Evolutionary conservation across 2,888 invertebrate genomes (phyloP).

Genomic region (Tachina grossa): DNA sequence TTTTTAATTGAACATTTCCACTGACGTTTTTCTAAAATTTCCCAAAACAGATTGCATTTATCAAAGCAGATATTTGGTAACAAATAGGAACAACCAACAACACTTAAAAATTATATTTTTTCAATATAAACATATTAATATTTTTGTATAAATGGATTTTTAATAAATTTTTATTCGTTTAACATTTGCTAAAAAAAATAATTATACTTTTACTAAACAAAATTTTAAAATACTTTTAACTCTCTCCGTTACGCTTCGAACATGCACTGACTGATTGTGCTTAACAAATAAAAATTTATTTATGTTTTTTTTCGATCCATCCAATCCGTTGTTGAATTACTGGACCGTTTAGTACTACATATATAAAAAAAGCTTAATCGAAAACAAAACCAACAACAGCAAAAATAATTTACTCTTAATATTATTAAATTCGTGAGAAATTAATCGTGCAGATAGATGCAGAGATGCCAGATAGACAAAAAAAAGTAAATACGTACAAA

Average conservation of each 20-base stretch:
- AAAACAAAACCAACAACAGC: background rate
- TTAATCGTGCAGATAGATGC: background rate
- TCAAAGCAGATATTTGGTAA: background rate
- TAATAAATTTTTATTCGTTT: background rate
- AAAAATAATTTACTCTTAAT: conserved; percentile 22
- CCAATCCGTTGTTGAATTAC: conserved; percentile 45
- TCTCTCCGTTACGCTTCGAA: conserved; percentile 12
- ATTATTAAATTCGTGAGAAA: conserved; percentile 24
- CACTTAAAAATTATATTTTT: background rate
- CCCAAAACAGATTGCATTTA: background rate
- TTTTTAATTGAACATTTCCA: conserved; percentile 48
- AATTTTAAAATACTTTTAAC: background rate
- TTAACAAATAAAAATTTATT: conserved; percentile 34
- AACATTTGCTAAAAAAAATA: background rate
- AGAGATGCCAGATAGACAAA: conserved; percentile 19
- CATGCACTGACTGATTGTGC: conserved; percentile 42
- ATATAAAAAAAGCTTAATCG: conserved; percentile 22
- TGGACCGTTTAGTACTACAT: conserved; percentile 42
- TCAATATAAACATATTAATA: background rate
- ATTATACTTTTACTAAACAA: background rate
- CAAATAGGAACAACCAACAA: background rate
- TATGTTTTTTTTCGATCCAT: conserved; percentile 47
- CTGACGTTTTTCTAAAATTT: conserved; percentile 33
- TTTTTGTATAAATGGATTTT: background rate
- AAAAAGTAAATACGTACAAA: too few species aligned